Conservation (phyloP, 30 jellyfish, hydroid and myxozoan species). For the Cassiopea andromeda region DNA sequence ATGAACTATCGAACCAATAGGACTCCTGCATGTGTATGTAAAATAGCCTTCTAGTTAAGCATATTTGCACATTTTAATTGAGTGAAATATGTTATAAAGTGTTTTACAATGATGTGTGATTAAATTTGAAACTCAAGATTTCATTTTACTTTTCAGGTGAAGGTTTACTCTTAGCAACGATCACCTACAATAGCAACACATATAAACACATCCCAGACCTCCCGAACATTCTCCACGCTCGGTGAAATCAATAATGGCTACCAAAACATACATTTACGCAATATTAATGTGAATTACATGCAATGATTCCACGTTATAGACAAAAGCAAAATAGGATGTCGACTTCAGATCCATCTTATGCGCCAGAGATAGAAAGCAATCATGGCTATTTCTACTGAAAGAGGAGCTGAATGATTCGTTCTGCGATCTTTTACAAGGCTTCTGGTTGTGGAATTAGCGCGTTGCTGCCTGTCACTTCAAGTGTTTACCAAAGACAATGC, state of each 20-base stretch:
- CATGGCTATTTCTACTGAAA: not conserved
- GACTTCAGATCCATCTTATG: not conserved
- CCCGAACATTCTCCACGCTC: constrained; percentile 46
- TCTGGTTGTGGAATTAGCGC: not conserved
- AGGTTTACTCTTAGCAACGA: not conserved
- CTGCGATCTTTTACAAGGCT: not conserved
- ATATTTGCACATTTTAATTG: too few relatives aligned
- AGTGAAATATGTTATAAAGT: too few relatives aligned
- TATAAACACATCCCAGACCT: constrained; percentile 15
- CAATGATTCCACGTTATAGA: not conserved
- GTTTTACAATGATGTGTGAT: too few relatives aligned
- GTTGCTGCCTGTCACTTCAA: not conserved
- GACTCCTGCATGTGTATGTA: too few relatives aligned
- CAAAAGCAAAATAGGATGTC: not conserved
- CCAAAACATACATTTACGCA: constrained; percentile 7
- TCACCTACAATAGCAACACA: constrained; percentile 36
- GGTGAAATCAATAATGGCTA: constrained; percentile 49
- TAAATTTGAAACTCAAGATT: too few relatives aligned
- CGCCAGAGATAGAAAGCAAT: not conserved
- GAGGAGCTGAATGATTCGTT: too few relatives aligned
- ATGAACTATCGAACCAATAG: too few relatives aligned
- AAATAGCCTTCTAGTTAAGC: too few relatives aligned
- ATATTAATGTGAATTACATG: not conserved
- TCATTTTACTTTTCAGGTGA: not conserved
- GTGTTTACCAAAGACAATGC: not conserved